These are phyloP conservation scores for Hyles vespertilio DNA, from an alignment of 1,140 invertebrate genomes.

Conservation along the genomic window DNA sequence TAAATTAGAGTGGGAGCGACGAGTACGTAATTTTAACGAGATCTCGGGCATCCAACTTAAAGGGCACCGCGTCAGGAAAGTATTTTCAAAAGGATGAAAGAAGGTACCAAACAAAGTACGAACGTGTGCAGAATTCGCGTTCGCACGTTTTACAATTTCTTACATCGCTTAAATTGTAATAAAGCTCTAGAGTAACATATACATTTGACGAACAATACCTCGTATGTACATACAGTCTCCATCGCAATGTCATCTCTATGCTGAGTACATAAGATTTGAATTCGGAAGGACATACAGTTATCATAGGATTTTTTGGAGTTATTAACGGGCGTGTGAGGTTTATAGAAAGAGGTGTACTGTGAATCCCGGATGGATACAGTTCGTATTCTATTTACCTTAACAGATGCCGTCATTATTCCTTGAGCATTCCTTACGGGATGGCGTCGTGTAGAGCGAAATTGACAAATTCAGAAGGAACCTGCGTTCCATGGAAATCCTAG, in stretches of 20 bases:
- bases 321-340: conserved; percentile 32
- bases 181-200: conserved; percentile 60
- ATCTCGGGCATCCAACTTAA: conserved; percentile 18
- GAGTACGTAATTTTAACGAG: conserved; percentile 29
- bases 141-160: conserved; percentile 68
- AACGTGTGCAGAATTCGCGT: conserved; percentile 61
- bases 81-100: conserved; percentile 52
- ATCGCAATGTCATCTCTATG: conserved; percentile 12
- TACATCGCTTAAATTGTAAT: conserved; percentile 71
- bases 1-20: conserved; percentile 5
- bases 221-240: conserved; percentile 10
- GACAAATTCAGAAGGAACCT: conserved; percentile 29
- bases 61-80: conserved; percentile 43
- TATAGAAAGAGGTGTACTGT: conserved; percentile 64
- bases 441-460: conserved; percentile 30
- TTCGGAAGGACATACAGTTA: conserved; percentile 2
- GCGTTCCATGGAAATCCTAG: conserved; percentile 5
- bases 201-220: conserved; percentile 25
- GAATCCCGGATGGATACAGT: conserved; percentile 61
- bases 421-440: conserved; percentile 48
- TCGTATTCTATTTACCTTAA: conserved; percentile 69
- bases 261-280: conserved; percentile 7
- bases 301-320: conserved; percentile 12
- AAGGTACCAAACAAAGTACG: conserved; percentile 51
- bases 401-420: conserved; percentile 65